phyloP scores from a whole-genome alignment of 2,797 vertebrate genomes.

The Cyclopterus lumpus region DNA sequence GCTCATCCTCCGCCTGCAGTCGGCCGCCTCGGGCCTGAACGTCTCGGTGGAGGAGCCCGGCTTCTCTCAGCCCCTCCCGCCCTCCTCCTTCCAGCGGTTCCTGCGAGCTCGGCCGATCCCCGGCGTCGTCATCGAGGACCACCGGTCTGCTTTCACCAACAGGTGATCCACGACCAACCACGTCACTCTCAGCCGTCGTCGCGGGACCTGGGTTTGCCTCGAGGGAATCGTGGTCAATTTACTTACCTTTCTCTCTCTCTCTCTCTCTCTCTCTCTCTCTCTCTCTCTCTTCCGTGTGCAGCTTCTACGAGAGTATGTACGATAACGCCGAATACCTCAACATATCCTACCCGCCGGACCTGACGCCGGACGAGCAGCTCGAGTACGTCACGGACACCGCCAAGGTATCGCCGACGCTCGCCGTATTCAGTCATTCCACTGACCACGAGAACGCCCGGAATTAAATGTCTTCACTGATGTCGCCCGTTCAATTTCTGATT shows the following conservation, averaged over 20 bases:
- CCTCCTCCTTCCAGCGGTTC: conserved; percentile 95
- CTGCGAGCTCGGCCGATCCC: conserved; percentile 87
- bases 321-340: conserved; percentile 88
- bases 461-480: not conserved
- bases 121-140: conserved; percentile 90
- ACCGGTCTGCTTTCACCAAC: conserved; percentile 84
- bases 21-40: conserved; percentile 21
- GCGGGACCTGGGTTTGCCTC: not conserved
- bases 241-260: not conserved
- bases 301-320: conserved; percentile 93
- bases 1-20: conserved; percentile 65
- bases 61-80: conserved; percentile 88
- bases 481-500: too few relatives aligned
- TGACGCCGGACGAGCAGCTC: conserved; percentile 87
- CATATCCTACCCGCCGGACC: conserved; percentile 82
- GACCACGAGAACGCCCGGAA: too few relatives aligned
- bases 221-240: not conserved
- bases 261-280: not conserved
- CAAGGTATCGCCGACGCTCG: conserved; percentile 74
- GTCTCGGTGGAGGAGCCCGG: conserved; percentile 68
- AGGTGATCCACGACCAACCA: conserved; percentile 69
- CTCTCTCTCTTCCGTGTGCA: conserved; percentile 58
- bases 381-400: conserved; percentile 86
- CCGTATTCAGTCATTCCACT: too few relatives aligned
- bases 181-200: fast-evolving